Evolutionary conservation across 2,888 invertebrate genomes (phyloP).

Genomic region (Hesperia comma): DNA sequence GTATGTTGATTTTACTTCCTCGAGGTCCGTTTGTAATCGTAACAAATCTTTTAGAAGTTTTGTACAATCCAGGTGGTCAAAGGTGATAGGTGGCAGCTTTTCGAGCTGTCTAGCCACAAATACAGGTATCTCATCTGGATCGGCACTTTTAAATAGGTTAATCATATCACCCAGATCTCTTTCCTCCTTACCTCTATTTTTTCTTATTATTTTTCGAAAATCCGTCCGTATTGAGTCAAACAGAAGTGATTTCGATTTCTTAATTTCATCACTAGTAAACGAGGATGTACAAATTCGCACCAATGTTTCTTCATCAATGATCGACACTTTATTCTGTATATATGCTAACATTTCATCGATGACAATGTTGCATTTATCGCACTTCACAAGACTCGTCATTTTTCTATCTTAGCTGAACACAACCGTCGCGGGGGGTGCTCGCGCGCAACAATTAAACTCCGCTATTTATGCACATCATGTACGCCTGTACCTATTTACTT

Average conservation of each 20-base stretch:
- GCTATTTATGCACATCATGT: no score
- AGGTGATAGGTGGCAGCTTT: conserved; percentile 34
- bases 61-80: conserved; percentile 33
- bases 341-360: conserved; percentile 25
- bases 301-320: conserved; percentile 40
- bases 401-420: no score
- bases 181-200: conserved; percentile 19
- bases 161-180: conserved; percentile 25
- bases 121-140: conserved; percentile 25
- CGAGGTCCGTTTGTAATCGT: conserved; percentile 1
- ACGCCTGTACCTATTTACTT: no score
- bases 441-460: no score
- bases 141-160: conserved; percentile 5
- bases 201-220: conserved; percentile 8
- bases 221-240: conserved; percentile 20
- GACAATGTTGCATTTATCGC: conserved; percentile 2
- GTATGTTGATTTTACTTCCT: neutral
- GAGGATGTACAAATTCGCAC: conserved; percentile 38
- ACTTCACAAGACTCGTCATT: no score
- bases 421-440: no score
- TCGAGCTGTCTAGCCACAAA: conserved; percentile 31
- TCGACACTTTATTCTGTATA: conserved; percentile 42
- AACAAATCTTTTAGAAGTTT: conserved; percentile 33
- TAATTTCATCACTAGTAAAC: no score
- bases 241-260: no score